Percentiles rank a stretch among this genome's conserved stretches.
Conservation (phyloP, 2,113 vertebrate species). For the Oreochromis tanganicae region DNA sequence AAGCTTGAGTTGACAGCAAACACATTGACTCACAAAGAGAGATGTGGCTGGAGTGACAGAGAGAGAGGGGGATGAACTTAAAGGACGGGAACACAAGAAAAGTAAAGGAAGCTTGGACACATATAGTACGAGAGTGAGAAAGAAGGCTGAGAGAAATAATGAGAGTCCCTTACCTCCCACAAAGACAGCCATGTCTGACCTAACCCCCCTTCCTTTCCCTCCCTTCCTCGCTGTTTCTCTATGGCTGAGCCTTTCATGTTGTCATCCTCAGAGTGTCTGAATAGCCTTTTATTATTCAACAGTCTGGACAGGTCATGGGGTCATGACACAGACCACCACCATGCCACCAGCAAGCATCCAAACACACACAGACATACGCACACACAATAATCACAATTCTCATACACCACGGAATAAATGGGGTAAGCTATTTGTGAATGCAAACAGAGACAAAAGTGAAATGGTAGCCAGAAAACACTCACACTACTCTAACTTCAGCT, state of each 20-base stretch:
- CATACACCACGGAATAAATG: background rate
- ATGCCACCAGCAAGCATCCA: conserved; percentile 65
- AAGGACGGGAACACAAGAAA: background rate
- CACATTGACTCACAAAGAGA: conserved; percentile 1
- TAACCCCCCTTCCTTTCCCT: background rate
- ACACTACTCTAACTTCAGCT: background rate
- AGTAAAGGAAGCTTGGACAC: conserved; percentile 13
- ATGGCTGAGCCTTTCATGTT: conserved; percentile 64
- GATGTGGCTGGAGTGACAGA: background rate
- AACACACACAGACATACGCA: conserved; percentile 11
- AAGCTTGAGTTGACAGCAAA: conserved; percentile 42
- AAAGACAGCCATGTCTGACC: conserved; percentile 47
- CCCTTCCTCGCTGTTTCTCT: background rate
- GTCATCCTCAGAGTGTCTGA: conserved; percentile 56
- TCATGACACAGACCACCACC: conserved; percentile 49
- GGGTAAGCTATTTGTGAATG: background rate
- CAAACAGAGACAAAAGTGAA: background rate
- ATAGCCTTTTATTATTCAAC: conserved; percentile 72
- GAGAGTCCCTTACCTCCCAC: conserved; percentile 64
- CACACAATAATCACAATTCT: background rate
- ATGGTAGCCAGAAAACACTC: background rate
- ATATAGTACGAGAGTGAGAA: background rate
- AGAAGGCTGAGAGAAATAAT: conserved; percentile 48
- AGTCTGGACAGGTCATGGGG: conserved; percentile 59
- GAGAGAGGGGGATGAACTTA: background rate